Base-by-base conservation (phyloP, 1,140 invertebrate genomes). In the Riptortus pedestris region DNA sequence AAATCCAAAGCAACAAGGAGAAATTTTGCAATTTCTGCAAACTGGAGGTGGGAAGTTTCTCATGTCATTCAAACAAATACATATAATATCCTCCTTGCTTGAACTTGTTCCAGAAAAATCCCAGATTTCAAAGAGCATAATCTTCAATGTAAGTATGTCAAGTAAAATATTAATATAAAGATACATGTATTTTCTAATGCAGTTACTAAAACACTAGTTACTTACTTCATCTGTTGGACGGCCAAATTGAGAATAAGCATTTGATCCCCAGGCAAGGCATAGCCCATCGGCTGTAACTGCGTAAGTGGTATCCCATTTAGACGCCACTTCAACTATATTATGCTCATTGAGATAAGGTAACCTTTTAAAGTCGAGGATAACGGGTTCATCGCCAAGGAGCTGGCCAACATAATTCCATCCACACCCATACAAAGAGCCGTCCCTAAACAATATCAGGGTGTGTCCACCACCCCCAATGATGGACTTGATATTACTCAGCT, bases 321-420 rank as follows among this genome's bases (percentile, higher is more conserved):
- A 85, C 18, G 79, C 79, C 45, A 86, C 79, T 69, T 80, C 77
- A 45, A 77, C 72, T 14, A 85, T 74, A 70, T 75, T 74, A 61
- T 75, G 76, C 67, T 77, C 70, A 67, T 75, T 71, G 3, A 67
- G 22, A 26, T 48, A 24, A 0, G 52, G 16, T 57, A 72, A 64
- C 66, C 52, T 66, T 47, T 52, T 47, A n/a, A 73, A 73, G 2
- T 57, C 68, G 18, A 57, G 28, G 20, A 61, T 1, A 26, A 71
- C 72, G 48, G 73, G 68, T 27, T 73, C 73, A 12, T 81, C 72
- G 12, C 85, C 90, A 18, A 18, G 18, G 2, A 88, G 69, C 74
- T 93, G 90, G 2, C 85, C 84, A 72, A 83, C 85, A 69, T 82
- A 82, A 75, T 93, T 94, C 85, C 86, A 90, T 2, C 91, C 91